phyloP scores from a whole-genome alignment of 2,888 invertebrate species.

The Papilio protenor region DNA sequence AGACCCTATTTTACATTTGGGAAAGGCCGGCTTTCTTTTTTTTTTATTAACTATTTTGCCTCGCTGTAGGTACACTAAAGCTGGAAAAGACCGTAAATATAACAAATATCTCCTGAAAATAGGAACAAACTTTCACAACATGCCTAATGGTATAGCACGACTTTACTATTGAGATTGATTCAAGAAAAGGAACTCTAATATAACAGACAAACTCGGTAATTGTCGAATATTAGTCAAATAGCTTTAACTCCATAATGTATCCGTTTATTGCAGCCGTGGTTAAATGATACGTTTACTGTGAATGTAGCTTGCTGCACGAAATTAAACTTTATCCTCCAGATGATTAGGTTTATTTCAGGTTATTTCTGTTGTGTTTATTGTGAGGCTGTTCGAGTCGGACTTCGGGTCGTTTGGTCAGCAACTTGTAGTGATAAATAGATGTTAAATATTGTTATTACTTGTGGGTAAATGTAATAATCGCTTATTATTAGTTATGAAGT shows the following conservation, averaged over 20 bases:
- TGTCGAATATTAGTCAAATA: constrained; percentile 65
- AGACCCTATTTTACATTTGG: too few species aligned
- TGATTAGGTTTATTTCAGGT: constrained; percentile 43
- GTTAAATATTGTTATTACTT: constrained; percentile 34
- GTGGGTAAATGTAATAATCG: constrained; percentile 44
- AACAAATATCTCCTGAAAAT: not conserved
- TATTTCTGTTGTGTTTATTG: constrained; percentile 38
- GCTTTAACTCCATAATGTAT: constrained; percentile 59
- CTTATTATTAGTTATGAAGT: not conserved
- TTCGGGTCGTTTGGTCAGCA: constrained; percentile 53
- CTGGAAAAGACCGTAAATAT: not conserved
- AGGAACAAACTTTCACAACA: not conserved
- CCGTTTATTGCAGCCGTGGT: constrained; percentile 61
- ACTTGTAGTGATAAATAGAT: constrained; percentile 49
- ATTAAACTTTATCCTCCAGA: constrained; percentile 35
- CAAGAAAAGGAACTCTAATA: constrained; percentile 7
- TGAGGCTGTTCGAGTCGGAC: constrained; percentile 58
- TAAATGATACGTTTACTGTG: constrained; percentile 63
- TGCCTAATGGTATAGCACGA: not conserved
- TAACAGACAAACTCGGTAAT: constrained; percentile 46
- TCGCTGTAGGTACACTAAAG: too few species aligned
- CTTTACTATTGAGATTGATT: constrained; percentile 10
- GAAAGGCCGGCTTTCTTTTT: too few species aligned
- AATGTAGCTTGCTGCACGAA: constrained; percentile 49
- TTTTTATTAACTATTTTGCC: too few species aligned